These are phyloP conservation scores for Epinephelus fuscoguttatus DNA, from an alignment of 2,113 vertebrate species.

Conservation along the genomic window DNA sequence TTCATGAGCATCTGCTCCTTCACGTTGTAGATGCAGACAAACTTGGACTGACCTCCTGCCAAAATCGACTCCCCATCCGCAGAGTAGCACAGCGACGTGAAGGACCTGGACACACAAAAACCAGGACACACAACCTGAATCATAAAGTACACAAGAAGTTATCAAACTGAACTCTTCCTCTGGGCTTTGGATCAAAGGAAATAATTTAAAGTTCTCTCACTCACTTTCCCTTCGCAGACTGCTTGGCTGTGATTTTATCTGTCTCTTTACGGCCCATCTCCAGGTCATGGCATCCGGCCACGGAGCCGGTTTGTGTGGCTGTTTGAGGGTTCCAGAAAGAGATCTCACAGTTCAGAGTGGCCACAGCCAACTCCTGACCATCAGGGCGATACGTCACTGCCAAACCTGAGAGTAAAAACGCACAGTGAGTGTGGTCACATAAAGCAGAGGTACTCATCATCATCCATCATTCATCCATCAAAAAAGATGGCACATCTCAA, in stretches of 20 bases:
- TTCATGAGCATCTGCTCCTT: conserved; percentile 95
- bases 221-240: conserved; percentile 95
- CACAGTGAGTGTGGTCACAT: background rate
- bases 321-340: conserved; percentile 93
- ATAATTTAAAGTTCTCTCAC: conserved; percentile 39
- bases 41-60: conserved; percentile 94
- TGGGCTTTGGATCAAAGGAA: background rate
- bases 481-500: background rate
- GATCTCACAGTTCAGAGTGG: conserved; percentile 92
- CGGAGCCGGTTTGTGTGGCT: conserved; percentile 88
- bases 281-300: conserved; percentile 93
- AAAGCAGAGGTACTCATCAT: background rate
- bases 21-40: conserved; percentile 96
- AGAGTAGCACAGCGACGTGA: conserved; percentile 94
- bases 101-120: conserved; percentile 84
- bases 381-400: conserved; percentile 91
- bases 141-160: background rate
- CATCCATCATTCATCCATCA: too few relatives aligned
- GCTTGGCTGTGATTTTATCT: conserved; percentile 96
- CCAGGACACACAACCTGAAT: background rate
- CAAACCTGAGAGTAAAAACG: conserved; percentile 81
- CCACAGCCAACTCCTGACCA: conserved; percentile 92
- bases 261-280: conserved; percentile 93
- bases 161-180: background rate
- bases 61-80: conserved; percentile 93